phyloP scores from a whole-genome alignment of 2,797 vertebrate genomes.

The Parauchenoglanis punctatus region DNA sequence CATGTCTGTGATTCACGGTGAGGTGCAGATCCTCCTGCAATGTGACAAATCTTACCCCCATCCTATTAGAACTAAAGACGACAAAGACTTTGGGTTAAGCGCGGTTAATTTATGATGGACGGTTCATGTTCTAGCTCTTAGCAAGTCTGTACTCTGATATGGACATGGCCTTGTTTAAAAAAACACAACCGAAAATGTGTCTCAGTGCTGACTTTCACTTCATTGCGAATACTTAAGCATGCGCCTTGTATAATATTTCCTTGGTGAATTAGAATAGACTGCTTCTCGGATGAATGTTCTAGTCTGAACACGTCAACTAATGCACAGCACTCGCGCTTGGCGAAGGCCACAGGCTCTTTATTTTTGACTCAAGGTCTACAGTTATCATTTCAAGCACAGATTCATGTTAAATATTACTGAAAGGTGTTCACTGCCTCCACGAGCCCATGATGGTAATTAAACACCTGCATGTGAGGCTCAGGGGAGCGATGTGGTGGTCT shows the following conservation, averaged over 20 bases:
- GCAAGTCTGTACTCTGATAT: not conserved
- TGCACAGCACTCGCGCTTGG: not conserved
- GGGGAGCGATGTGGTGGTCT: not conserved
- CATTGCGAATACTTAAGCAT: not conserved
- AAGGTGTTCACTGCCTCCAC: not conserved
- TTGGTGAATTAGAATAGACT: not conserved
- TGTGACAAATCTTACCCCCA: not conserved
- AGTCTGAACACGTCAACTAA: conserved; percentile 1
- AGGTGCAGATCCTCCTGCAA: not conserved
- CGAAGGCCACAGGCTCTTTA: conserved; percentile 11
- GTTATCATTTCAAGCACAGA: not conserved
- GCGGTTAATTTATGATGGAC: not conserved
- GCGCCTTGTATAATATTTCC: not conserved
- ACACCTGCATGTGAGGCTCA: not conserved
- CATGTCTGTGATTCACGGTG: not conserved
- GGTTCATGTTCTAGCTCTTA: not conserved
- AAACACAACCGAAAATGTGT: not conserved
- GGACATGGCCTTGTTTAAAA: not conserved
- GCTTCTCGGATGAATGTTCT: not conserved
- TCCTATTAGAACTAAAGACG: not conserved
- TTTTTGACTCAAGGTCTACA: not conserved
- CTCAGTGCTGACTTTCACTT: not conserved
- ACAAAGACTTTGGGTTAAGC: not conserved
- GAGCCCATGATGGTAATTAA: not conserved
- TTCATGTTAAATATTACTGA: not conserved